Conservation (phyloP, 2,888 invertebrate genomes). For the Dryomyza anilis region DNA sequence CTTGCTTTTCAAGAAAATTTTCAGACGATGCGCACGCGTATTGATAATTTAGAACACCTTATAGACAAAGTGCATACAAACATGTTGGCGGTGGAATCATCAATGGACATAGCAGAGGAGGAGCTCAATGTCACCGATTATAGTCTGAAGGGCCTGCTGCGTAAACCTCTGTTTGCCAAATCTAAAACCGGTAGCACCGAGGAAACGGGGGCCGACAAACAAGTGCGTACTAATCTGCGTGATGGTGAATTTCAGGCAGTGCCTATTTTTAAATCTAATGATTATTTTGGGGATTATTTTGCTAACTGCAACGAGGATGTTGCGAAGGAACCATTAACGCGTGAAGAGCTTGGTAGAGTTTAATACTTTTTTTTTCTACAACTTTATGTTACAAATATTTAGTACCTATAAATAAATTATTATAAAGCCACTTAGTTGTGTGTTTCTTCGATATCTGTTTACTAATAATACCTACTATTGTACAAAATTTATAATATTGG, state of each 20-base stretch:
- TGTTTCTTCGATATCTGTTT: too few species aligned
- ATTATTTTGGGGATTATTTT: slow-evolving; percentile 48
- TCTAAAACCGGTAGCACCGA: slow-evolving; percentile 34
- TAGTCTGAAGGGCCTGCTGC: slow-evolving; percentile 65
- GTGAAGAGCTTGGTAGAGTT: neutral
- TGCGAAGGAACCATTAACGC: neutral
- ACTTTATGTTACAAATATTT: neutral
- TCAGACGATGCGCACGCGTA: slow-evolving; percentile 64
- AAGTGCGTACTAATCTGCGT: slow-evolving; percentile 42
- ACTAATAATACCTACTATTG: too few species aligned
- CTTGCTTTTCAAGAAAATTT: slow-evolving; percentile 65
- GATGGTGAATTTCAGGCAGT: slow-evolving; percentile 54
- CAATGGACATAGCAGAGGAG: slow-evolving; percentile 67
- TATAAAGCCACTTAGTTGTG: neutral
- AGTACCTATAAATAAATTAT: neutral
- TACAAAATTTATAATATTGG: too few species aligned
- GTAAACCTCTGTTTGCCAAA: slow-evolving; percentile 66
- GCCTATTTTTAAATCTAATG: slow-evolving; percentile 53
- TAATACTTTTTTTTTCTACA: neutral
- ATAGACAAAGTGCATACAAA: slow-evolving; percentile 66
- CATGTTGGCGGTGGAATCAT: slow-evolving; percentile 64
- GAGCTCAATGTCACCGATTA: slow-evolving; percentile 67
- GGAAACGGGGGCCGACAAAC: slow-evolving; percentile 15
- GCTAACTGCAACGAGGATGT: neutral
- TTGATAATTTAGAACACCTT: slow-evolving; percentile 65